Percentiles rank a stretch among this genome's conserved stretches.
These are phyloP conservation scores for Radopholus similis DNA, from an alignment of 1,140 invertebrate species.

Conservation along the genomic window DNA sequence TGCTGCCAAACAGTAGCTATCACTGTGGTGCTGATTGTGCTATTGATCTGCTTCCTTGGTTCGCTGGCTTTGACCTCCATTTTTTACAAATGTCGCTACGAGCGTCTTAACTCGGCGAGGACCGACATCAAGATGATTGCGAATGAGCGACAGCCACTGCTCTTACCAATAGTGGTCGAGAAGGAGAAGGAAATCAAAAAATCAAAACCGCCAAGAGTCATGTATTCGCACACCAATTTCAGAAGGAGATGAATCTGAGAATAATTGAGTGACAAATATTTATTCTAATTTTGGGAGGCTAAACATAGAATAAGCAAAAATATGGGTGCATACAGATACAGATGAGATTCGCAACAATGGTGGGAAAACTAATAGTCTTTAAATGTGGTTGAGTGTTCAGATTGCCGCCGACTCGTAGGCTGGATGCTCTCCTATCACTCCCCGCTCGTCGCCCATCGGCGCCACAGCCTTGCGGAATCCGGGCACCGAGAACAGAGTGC, in stretches of 20 bases:
- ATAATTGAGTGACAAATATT: not conserved
- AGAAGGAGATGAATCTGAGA: too few relatives aligned
- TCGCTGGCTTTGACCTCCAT: slow-evolving; percentile 4
- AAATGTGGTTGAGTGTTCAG: not conserved
- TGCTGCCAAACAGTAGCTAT: not conserved
- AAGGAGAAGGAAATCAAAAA: too few relatives aligned
- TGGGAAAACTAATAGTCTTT: too few relatives aligned
- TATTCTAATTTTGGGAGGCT: not conserved
- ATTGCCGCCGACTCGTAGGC: not conserved
- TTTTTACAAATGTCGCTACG: not conserved
- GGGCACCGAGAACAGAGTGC: not conserved
- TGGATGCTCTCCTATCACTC: not conserved
- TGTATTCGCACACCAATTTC: too few relatives aligned
- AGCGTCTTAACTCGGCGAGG: slow-evolving; percentile 1
- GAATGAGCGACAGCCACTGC: too few relatives aligned
- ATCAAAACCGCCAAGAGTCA: too few relatives aligned
- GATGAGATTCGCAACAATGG: not conserved
- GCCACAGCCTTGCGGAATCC: slow-evolving; percentile 13
- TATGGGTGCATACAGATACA: not conserved
- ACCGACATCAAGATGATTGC: too few relatives aligned
- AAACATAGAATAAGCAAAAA: not conserved
- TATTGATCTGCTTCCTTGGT: not conserved
- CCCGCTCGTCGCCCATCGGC: not conserved
- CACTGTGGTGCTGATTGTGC: not conserved
- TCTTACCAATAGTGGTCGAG: too few relatives aligned